These are phyloP conservation scores for Phocoena sinus DNA, from an alignment of 2,113 vertebrate species.

Conservation along the genomic window DNA sequence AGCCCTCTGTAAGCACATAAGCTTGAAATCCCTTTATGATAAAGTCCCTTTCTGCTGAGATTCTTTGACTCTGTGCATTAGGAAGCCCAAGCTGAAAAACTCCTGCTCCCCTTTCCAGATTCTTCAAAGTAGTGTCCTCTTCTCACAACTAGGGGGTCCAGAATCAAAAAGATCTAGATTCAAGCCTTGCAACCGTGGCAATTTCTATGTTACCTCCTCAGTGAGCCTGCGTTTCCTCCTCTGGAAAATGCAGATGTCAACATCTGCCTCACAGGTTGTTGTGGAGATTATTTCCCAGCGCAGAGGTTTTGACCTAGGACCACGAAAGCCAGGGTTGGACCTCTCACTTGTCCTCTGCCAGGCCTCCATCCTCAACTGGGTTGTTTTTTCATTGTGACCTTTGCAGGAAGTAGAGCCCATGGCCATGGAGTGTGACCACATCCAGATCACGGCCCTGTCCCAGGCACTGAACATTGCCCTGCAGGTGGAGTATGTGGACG, in stretches of 20 bases:
- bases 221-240: not conserved
- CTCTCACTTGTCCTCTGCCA: not conserved
- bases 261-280: too few relatives aligned
- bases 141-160: not conserved
- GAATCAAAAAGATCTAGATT: not conserved
- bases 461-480: constrained; percentile 82
- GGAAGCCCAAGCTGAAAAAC: not conserved
- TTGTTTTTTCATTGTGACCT: not conserved
- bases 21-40: not conserved
- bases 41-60: not conserved
- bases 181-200: not conserved
- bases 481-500: constrained; percentile 82
- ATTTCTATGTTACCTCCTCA: not conserved
- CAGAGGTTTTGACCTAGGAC: not conserved
- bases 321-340: not conserved
- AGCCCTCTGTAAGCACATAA: not conserved
- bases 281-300: not conserved
- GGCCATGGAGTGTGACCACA: constrained; percentile 83
- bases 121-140: not conserved
- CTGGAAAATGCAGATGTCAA: not conserved
- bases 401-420: constrained; percentile 85
- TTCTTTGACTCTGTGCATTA: not conserved
- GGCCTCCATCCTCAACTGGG: not conserved
- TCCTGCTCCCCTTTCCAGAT: not conserved
- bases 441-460: constrained; percentile 85